Base-by-base conservation (phyloP, 2,888 invertebrate genomes). In the Mystacides longicornis region DNA sequence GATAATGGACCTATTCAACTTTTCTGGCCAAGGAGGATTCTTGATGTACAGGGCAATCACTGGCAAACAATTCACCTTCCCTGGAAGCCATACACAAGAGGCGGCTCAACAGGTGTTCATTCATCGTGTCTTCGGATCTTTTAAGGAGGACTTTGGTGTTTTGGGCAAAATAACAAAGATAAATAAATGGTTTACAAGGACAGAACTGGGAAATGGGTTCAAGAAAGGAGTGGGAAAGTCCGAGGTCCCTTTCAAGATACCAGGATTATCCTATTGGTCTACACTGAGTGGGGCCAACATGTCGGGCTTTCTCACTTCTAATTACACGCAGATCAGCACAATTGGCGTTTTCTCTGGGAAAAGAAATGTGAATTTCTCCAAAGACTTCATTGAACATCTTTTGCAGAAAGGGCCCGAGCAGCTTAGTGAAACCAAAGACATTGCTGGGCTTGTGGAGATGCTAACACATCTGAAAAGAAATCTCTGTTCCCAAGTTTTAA, bases 11-110 rank as follows among this genome's bases (percentile, higher is more conserved):
- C 19, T 18, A 3, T 50, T 50, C 21, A 50, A 50, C 9, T 50
- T 50, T 16, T 50, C 37, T 20, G 50, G 50, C 5, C 21, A 19
- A 1, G 50, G 50, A n/a, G 50, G 50, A 1, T 50, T 50, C 16
- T 9, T 20, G 1, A 14, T 33, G 2, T 50, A 50, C 19, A 50
- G 16, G 37, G 14, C 4, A 7, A 14, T 37, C 4, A 7, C 7
- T 37, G 37, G 14, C 20, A 21, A 1, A 2, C 2, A 14, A 11
- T 42, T 31, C 22, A 3, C 5, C 3, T 46, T 20, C 4, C 46
- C 21, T 19, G 46, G 46, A 9, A 20, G 7, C 11, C 19, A 18
- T 14, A 20, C 46, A 18, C n/a, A 14, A 19, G 37, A 50, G 7
- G 33, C 31, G 7, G 50, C 33, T 14, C 11, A 16, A 2, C 50